Base-by-base conservation (phyloP, 2,797 vertebrate genomes). In the Hippopotamyrus pictus region DNA sequence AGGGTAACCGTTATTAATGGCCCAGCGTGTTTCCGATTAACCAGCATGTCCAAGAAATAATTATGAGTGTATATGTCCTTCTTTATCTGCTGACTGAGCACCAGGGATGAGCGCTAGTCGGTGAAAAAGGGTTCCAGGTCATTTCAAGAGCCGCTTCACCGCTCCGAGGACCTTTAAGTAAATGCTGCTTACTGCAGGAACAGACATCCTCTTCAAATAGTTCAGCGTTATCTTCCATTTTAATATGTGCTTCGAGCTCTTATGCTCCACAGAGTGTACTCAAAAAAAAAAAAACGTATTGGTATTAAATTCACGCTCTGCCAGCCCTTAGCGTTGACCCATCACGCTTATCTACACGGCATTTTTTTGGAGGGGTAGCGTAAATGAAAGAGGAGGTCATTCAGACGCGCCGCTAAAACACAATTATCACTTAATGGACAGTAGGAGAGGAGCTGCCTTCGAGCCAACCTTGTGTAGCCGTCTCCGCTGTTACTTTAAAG, bases 11-110 rank as follows among this genome's bases (percentile, higher is more conserved):
- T 51, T 59, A 89, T 86, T 86, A 69, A 86, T 86, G 82, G 44
- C 37, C 25, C 3, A 3, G 6, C 22, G 82, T 69, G 41, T 14
- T 48, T 37, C 82, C 44, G 7, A 33, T 17, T 89, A 82, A 57
- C 62, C 48, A 17, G 48, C 84, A 65, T 12, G 89, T 54, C n/a
- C 50, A 22, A 87, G 37, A 6, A 44, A 29, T 76, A 76, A 89
- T 89, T 87, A 57, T 48, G 88, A 37, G 48, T 44, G 29, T 85
- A 22, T 65, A 65, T 87, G 57, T 57, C 19, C 84, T 54, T 69
- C 69, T 69, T 82, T 59, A 87, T 87, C 85, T 87, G 84, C 85
- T 89, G 89, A 89, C 85, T 87, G 44, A 53, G 62, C 89, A 11
- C 29, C 50, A 11, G 8, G 41, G 54, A 25, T 46, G 29, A 62